These are phyloP conservation scores for Atrina japonica DNA, from an alignment of 2,888 invertebrate species.

Conservation along the genomic window DNA sequence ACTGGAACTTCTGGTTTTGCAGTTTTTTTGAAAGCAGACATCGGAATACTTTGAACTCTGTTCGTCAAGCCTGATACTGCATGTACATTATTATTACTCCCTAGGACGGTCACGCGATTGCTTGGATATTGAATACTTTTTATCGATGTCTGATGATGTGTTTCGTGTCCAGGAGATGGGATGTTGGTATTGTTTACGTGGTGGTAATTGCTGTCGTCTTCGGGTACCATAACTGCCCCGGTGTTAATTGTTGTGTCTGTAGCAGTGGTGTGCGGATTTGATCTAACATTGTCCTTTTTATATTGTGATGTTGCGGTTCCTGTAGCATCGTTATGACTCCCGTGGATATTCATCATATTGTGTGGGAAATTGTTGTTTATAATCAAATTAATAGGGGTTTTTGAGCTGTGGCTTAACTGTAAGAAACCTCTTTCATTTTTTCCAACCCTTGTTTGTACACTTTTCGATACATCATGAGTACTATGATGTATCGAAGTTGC, in stretches of 20 bases:
- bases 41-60: too few relatives aligned
- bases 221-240: too few relatives aligned
- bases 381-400: constrained; percentile 12
- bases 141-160: too few relatives aligned
- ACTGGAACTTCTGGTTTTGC: too few relatives aligned
- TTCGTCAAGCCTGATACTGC: constrained; percentile 8
- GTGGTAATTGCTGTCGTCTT: too few relatives aligned
- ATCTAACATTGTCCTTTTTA: too few relatives aligned
- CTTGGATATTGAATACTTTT: constrained; percentile 9
- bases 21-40: too few relatives aligned
- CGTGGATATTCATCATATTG: constrained; percentile 26
- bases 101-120: constrained; percentile 6
- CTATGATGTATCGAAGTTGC: too few relatives aligned
- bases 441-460: background rate
- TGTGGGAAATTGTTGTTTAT: constrained; percentile 30
- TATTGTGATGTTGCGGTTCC: background rate
- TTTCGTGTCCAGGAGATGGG: too few relatives aligned
- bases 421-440: background rate
- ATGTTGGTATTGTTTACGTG: too few relatives aligned
- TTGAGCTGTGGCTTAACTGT: background rate
- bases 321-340: constrained; percentile 4
- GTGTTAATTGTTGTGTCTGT: too few relatives aligned
- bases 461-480: too few relatives aligned
- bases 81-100: constrained; percentile 5
- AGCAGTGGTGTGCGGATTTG: background rate